Percentiles rank a stretch among this genome's conserved stretches.
Evolutionary conservation across 2,797 vertebrate species (phyloP).

Genomic region (Gymnoscopelus microlampas): DNA sequence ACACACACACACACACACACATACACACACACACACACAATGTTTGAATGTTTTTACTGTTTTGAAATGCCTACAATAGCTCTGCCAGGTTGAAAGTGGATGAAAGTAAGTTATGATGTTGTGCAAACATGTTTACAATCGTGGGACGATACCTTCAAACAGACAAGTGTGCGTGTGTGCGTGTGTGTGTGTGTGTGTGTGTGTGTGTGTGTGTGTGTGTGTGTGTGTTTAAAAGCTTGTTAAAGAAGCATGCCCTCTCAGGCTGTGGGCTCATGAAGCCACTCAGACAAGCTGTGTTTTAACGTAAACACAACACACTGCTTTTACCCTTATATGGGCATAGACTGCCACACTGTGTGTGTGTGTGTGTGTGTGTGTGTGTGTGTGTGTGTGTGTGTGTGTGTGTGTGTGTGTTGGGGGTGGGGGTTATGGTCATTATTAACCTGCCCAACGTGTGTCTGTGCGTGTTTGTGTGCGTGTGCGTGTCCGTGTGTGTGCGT

Average conservation of each 20-base stretch:
- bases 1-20: no score
- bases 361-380: constrained; percentile 25
- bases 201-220: constrained; percentile 39
- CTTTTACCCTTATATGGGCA: constrained; percentile 85
- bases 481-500: constrained; percentile 39
- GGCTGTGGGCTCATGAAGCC: constrained; percentile 63
- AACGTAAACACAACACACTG: constrained; percentile 79
- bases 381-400: constrained; percentile 33
- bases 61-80: no score
- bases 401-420: constrained; percentile 41
- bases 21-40: no score
- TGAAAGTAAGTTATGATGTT: no score
- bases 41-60: no score
- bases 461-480: constrained; percentile 32
- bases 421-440: constrained; percentile 74
- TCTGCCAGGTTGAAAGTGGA: no score
- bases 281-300: constrained; percentile 78
- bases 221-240: constrained; percentile 61
- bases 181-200: no score
- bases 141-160: no score
- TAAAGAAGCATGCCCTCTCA: constrained; percentile 72
- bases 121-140: no score
- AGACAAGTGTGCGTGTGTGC: no score
- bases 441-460: constrained; percentile 51
- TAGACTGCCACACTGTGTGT: constrained; percentile 65